Base-by-base conservation (phyloP, 2,888 invertebrate species). In the Epistrophella euchroma region DNA sequence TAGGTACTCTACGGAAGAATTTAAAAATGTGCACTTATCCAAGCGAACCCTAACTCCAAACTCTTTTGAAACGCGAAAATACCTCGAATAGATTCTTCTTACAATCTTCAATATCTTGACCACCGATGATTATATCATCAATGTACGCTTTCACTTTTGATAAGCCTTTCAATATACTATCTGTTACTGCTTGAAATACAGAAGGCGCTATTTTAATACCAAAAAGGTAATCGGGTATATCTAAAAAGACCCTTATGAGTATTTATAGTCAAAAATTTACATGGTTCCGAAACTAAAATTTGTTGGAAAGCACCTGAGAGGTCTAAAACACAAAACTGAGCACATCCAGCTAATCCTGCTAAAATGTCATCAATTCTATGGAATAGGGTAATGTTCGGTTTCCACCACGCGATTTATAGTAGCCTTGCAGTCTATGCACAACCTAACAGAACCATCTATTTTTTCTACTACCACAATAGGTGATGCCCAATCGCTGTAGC, bases 361-460 rank as follows among this genome's bases (percentile, higher is more conserved):
- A 77, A 55, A 47, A 88, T 76, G 45, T 85, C 81, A 72, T 84
- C 80, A 35, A 84, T 72, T 45, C 77, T 35, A 17, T n/a, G 71
- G 75, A 71, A 91, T 88, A 13, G 89, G 89, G 66, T 89, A 90
- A 55, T 89, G 89, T 25, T 90, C 89, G 25, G 85, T 82, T 47
- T 89, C 55, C 11, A 88, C 62, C 72, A 82, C 70, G 15, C 73
- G 83, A 68, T 88, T 88, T 4, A 87, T 71, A 0, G 90, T 89
- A 58, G 82, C 85, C 75, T 90, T 90, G 55, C 89, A 90, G 88
- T 91, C 90, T 4, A 90, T 88, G 82, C 90, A 90, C n/a, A 91
- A 87, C 66, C 91, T 28, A n/a, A 84, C 77, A 25, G 80, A 74
- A 7, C 76, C 73, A 50, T 80, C 70, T 11, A 68, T 75, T 77